Percentiles rank a stretch among this genome's conserved stretches.
phyloP scores from a whole-genome alignment of 2,797 vertebrate species.

The Eulemur albifrons region DNA sequence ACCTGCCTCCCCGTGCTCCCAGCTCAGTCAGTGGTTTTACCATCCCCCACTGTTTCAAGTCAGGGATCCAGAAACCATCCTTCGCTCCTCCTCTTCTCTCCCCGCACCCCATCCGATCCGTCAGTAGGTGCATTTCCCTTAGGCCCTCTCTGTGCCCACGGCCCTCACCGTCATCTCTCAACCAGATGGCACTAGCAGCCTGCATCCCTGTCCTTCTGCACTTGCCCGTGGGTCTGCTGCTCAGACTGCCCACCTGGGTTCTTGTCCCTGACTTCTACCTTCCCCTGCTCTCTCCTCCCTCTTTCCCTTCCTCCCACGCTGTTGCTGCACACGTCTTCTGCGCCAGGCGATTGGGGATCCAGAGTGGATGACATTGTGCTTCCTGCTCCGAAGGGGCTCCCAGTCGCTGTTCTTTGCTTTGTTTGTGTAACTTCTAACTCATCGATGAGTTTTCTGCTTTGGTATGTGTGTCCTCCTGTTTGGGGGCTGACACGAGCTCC shows the following conservation, averaged over 20 bases:
- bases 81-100: neutral
- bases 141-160: neutral
- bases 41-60: neutral
- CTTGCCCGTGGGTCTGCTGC: neutral
- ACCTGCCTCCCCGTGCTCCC: neutral
- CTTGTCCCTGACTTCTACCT: neutral
- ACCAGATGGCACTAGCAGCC: too few species aligned
- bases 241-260: neutral
- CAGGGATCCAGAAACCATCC: neutral
- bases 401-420: neutral
- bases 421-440: neutral
- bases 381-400: neutral
- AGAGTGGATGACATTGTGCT: neutral
- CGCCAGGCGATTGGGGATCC: neutral
- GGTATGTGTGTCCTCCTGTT: neutral
- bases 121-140: neutral
- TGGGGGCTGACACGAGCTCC: neutral
- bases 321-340: neutral
- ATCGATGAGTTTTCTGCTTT: neutral
- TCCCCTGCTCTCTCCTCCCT: neutral
- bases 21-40: neutral
- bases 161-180: neutral
- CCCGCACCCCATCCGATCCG: neutral
- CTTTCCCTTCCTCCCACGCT: rapidly evolving
- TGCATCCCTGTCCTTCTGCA: neutral